phyloP scores from a whole-genome alignment of 2,113 vertebrate species.

The Megalops atlanticus region DNA sequence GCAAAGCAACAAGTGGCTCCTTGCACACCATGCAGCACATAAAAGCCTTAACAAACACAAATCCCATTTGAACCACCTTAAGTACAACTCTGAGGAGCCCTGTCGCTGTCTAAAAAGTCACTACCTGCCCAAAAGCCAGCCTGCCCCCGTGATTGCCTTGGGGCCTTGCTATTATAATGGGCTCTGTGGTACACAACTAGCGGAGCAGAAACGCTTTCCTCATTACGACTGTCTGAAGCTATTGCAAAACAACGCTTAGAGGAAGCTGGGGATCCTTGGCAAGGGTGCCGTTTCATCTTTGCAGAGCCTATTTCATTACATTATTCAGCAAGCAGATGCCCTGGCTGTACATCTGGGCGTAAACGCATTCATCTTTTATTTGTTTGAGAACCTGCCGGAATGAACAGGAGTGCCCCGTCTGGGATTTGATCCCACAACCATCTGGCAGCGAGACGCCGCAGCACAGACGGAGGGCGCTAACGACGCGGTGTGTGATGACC shows the following conservation, averaged over 20 bases:
- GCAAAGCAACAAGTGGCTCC: neutral
- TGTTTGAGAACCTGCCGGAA: neutral
- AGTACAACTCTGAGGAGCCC: neutral
- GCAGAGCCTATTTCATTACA: neutral
- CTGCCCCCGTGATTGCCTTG: neutral
- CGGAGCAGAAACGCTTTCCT: neutral
- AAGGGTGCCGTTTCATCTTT: neutral
- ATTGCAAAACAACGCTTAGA: neutral
- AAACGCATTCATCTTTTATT: neutral
- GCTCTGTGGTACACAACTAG: neutral
- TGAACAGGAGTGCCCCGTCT: neutral
- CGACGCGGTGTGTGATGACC: neutral
- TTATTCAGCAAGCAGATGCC: neutral
- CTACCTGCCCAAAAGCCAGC: neutral
- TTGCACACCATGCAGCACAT: neutral
- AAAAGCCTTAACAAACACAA: neutral
- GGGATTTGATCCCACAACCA: neutral
- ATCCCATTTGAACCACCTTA: neutral
- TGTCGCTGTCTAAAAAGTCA: neutral
- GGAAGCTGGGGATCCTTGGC: neutral
- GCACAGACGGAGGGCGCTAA: neutral
- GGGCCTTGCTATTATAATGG: neutral
- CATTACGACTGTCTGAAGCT: neutral
- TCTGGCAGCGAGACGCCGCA: neutral
- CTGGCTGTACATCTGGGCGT: neutral